These are phyloP conservation scores for Gonioctena quinquepunctata DNA, from an alignment of 1,140 invertebrate genomes.

Conservation along the genomic window DNA sequence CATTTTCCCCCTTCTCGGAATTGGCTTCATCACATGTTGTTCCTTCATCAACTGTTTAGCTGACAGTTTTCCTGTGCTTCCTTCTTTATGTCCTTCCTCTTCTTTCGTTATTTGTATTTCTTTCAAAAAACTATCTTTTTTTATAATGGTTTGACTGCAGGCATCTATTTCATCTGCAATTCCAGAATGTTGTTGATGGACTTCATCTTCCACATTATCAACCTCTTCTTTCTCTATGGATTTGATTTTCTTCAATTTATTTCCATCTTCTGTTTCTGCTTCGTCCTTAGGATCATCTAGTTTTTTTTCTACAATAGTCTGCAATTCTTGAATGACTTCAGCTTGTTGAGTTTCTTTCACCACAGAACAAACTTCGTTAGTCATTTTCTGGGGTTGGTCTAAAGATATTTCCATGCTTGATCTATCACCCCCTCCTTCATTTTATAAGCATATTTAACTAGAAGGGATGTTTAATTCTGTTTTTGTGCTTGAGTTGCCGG, in stretches of 20 bases:
- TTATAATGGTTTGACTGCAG: background rate
- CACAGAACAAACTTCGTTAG: background rate
- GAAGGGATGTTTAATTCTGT: background rate
- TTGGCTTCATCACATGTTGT: background rate
- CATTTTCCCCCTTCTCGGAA: background rate
- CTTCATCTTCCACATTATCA: background rate
- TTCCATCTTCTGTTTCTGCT: background rate
- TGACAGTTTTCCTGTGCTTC: background rate
- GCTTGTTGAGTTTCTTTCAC: background rate
- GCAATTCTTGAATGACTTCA: background rate
- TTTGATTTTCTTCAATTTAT: background rate
- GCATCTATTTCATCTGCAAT: background rate
- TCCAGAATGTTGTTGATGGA: background rate
- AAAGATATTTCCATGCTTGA: no score
- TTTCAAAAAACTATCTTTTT: background rate
- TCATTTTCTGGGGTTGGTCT: background rate
- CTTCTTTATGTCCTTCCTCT: background rate
- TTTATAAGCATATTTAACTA: background rate
- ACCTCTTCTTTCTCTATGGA: background rate
- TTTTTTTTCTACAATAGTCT: background rate
- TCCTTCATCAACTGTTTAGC: background rate
- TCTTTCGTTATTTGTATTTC: no score
- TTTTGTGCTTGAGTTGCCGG: background rate
- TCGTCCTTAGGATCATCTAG: background rate
- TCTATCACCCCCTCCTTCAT: background rate